These are phyloP conservation scores for Apocrypta bakeri DNA, from an alignment of 1,140 invertebrate genomes.

Conservation along the genomic window DNA sequence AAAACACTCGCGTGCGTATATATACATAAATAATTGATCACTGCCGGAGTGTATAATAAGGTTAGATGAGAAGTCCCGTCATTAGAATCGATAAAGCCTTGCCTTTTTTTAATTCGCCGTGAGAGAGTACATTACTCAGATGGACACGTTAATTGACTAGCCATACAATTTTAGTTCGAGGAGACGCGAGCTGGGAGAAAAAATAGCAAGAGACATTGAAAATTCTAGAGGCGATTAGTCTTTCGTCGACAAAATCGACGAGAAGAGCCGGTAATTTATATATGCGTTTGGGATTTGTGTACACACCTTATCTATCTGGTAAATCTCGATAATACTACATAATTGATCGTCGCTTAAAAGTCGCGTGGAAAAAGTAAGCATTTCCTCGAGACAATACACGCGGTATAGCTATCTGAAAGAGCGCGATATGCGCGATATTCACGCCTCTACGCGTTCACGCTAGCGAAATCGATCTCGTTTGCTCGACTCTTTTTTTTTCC, in stretches of 20 bases:
- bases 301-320: no score
- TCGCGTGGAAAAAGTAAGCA: no score
- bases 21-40: conserved; percentile 24
- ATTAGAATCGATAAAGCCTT: neutral
- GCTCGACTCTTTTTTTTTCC: neutral
- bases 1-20: neutral
- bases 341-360: no score
- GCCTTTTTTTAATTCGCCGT: neutral
- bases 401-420: neutral
- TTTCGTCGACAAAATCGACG: neutral
- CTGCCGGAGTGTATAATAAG: neutral
- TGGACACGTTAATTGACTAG: conserved; percentile 20
- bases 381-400: no score
- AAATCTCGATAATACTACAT: no score
- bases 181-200: neutral
- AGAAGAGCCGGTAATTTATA: no score
- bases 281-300: no score
- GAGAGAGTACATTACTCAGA: neutral
- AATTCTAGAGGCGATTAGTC: neutral
- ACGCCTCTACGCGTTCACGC: no score
- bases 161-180: neutral
- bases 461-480: conserved; percentile 21
- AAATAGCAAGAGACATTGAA: neutral
- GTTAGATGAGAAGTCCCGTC: neutral
- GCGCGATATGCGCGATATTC: neutral